Percentiles rank a stretch among this genome's conserved stretches.
phyloP scores from a whole-genome alignment of 2,888 invertebrate species.

The Ichneumoninae sp. region DNA sequence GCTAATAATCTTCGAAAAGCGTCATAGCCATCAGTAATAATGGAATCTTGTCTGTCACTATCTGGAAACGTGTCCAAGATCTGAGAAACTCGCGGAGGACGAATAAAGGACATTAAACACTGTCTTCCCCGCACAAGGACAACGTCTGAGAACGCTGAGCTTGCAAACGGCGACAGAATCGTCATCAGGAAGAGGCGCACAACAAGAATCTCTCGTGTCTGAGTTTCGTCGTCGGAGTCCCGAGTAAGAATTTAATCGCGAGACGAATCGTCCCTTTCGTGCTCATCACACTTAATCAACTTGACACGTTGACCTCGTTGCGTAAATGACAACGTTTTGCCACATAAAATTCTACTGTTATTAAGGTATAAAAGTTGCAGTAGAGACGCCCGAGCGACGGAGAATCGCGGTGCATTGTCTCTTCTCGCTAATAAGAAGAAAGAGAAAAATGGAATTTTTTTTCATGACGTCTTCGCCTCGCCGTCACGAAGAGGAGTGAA shows the following conservation, averaged over 20 bases:
- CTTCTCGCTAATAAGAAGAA: constrained; percentile 26
- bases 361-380: constrained; percentile 32
- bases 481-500: not conserved
- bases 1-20: constrained; percentile 9
- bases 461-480: constrained; percentile 10
- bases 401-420: constrained; percentile 50
- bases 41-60: not conserved
- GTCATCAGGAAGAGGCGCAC: constrained; percentile 33
- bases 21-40: constrained; percentile 3
- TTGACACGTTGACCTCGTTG: constrained; percentile 64
- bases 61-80: constrained; percentile 8
- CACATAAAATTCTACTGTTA: constrained; percentile 51
- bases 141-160: constrained; percentile 13
- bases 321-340: constrained; percentile 58
- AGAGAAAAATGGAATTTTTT: not conserved
- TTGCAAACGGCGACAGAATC: constrained; percentile 13
- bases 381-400: constrained; percentile 18
- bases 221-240: not conserved
- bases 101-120: constrained; percentile 1
- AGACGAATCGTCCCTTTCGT: constrained; percentile 43
- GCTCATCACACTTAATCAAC: constrained; percentile 63
- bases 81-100: constrained; percentile 7
- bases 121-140: constrained; percentile 10
- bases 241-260: constrained; percentile 50
- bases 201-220: constrained; percentile 2